Evolutionary conservation across 2,888 invertebrate species (phyloP), one percentile per base, ranked within the genome.

Genomic region (Melinaea menophilus): DNA sequence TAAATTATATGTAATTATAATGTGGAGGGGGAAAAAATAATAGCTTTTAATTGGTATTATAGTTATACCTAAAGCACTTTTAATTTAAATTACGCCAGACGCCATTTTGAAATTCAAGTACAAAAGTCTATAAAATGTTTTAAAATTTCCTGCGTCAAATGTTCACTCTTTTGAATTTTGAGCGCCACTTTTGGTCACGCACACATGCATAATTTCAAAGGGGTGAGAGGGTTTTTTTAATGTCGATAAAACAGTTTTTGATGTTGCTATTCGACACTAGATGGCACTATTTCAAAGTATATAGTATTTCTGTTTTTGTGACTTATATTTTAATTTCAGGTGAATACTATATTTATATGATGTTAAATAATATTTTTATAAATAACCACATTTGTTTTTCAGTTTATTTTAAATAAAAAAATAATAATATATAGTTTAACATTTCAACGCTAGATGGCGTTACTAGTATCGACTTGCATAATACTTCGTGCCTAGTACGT

Each of bases 381-480:
- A 41, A 9, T 41, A 9, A 9, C 9, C 11, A 9, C 9, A 9
- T 9, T 3, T 41, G 1, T 41, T 41, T 41, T 9, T 9, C 3
- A 41, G 1, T 7, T 41, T 41, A 9, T 41, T 41, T 41, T 41
- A 9, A 41, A 9, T 9, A 41, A 41, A 51, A 7, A 9, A 9
- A 51, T n/a, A 48, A 11, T 31, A 51, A 5, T 51, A 0, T 45
- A 55, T 58, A 75, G 65, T 45, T 13, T 0, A 5, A 64, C 86
- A 82, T 82, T 76, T 84, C 74, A 66, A 48, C 70, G 67, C 67
- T 66, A 86, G 88, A 85, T 88, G 86, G 78, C 87, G 79, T 57
- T 75, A 76, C 59, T 1, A 56, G 82, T 80, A 58, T 47, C 63
- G 63, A 66, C 68, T 67, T 55, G 35, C 12, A 7, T 5, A n/a